phyloP scores from a whole-genome alignment of 2,797 vertebrate species.

The Sphenopsis melanotis region DNA sequence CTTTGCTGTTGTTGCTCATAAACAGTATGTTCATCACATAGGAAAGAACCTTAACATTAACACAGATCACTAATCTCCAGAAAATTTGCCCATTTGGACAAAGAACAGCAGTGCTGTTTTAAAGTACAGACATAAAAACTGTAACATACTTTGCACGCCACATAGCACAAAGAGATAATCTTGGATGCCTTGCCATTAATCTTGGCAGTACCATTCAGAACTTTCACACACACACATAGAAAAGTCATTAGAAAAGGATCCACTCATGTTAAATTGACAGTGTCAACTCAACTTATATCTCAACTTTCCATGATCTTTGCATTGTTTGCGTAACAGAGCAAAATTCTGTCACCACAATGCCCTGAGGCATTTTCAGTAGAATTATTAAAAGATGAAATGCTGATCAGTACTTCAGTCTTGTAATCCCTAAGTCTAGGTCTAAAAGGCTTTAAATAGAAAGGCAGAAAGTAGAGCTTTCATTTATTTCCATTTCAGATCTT shows the following conservation, averaged over 20 bases:
- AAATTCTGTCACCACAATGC: not conserved
- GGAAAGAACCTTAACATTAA: not conserved
- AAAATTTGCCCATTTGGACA: not conserved
- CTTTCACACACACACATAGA: not conserved
- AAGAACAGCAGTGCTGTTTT: not conserved
- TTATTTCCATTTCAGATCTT: not conserved
- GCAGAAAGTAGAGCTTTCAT: not conserved
- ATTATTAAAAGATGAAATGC: not conserved
- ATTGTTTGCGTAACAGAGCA: not conserved
- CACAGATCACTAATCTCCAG: not conserved
- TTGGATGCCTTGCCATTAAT: not conserved
- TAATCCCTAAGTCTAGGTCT: not conserved
- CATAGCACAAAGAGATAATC: not conserved
- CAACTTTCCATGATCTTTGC: not conserved
- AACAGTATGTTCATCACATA: not conserved
- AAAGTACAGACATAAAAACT: not conserved
- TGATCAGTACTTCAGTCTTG: not conserved
- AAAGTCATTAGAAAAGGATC: not conserved
- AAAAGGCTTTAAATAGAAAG: not conserved
- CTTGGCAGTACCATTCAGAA: not conserved
- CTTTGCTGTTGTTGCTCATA: not conserved
- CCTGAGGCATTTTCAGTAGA: not conserved
- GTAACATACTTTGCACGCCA: not conserved
- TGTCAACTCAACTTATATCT: not conserved
- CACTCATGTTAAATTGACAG: not conserved